These are phyloP conservation scores for Pycnonotus jocosus DNA, from an alignment of 2,113 vertebrate species.

Conservation along the genomic window DNA sequence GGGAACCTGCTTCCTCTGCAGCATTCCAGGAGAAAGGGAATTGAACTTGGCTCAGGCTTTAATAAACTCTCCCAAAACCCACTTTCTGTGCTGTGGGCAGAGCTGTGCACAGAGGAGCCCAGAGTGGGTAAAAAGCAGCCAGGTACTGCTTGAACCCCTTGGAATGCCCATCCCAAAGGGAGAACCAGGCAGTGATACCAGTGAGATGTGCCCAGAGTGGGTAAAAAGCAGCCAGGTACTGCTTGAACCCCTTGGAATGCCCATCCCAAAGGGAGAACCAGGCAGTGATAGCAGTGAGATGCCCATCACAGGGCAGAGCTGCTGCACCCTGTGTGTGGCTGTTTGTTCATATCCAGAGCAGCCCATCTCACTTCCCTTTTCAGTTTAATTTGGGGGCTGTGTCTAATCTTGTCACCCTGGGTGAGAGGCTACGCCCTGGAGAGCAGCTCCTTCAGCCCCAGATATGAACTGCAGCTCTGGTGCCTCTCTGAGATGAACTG, in stretches of 20 bases:
- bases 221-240: background rate
- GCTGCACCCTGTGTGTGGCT: background rate
- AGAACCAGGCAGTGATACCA: background rate
- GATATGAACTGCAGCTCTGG: background rate
- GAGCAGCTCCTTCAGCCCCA: background rate
- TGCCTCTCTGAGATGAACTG: background rate
- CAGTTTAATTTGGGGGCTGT: background rate
- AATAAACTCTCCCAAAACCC: background rate
- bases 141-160: background rate
- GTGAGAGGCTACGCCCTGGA: background rate
- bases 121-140: no score
- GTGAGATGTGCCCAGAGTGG: no score
- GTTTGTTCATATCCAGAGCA: background rate
- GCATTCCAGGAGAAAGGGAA: background rate
- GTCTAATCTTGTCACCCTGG: background rate
- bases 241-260: background rate
- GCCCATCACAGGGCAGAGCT: background rate
- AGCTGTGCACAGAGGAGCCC: background rate
- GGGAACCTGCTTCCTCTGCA: background rate
- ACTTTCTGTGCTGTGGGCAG: background rate
- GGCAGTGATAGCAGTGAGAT: background rate
- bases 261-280: background rate
- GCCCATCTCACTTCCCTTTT: background rate
- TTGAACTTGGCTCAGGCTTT: background rate
- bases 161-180: background rate